Conservation (phyloP, 2,888 invertebrate genomes). For the Eupithecia insigniata region DNA sequence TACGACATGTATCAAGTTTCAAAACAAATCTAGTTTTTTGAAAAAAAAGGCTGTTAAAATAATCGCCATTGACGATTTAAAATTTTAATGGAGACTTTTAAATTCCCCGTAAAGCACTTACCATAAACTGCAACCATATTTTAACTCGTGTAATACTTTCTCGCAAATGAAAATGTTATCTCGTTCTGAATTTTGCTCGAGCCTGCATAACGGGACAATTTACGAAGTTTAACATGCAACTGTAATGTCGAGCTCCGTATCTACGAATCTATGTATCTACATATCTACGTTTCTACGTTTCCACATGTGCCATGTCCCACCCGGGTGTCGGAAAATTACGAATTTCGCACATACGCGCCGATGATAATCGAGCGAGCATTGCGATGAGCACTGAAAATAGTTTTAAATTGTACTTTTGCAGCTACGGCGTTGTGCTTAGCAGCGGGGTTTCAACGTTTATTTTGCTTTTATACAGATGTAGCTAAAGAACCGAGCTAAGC, state of each 20-base stretch:
- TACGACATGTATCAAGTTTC: too few relatives aligned
- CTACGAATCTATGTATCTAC: conserved; percentile 12
- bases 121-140: neutral
- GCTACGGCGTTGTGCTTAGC: conserved; percentile 7
- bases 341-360: conserved; percentile 36
- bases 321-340: conserved; percentile 37
- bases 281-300: neutral
- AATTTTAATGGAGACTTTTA: neutral
- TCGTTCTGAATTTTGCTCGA: conserved; percentile 4
- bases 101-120: neutral
- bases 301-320: conserved; percentile 14
- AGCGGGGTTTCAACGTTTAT: neutral
- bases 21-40: too few relatives aligned
- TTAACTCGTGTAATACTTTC: conserved; percentile 4
- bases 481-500: too few relatives aligned
- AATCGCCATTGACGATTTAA: neutral
- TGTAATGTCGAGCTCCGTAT: conserved; percentile 24
- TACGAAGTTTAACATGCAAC: conserved; percentile 34
- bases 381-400: conserved; percentile 15
- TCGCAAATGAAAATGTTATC: conserved; percentile 15
- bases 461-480: neutral
- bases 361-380: conserved; percentile 30
- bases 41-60: neutral
- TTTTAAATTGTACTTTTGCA: conserved; percentile 19
- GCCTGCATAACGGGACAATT: conserved; percentile 23